phyloP scores from a whole-genome alignment of 2,888 invertebrate species.

The Diplolepis rosae region DNA sequence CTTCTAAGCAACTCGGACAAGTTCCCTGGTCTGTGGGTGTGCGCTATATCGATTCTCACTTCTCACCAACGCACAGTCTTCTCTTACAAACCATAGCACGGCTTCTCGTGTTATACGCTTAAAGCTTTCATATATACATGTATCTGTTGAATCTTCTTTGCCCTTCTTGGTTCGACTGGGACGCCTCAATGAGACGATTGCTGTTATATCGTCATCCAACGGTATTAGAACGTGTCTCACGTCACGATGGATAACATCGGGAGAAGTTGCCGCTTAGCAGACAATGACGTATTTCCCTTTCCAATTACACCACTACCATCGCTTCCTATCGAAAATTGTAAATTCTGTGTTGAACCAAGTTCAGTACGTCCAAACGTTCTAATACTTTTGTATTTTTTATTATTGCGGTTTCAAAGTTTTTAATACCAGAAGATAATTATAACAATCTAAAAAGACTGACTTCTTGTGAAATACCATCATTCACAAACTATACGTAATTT shows the following conservation, averaged over 20 bases:
- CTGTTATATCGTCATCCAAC: slow-evolving; percentile 14
- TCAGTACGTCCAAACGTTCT: neutral
- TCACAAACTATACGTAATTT: too few relatives aligned
- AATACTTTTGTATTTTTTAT: neutral
- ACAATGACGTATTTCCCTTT: slow-evolving; percentile 11
- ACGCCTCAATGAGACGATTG: slow-evolving; percentile 15
- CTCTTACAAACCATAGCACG: slow-evolving; percentile 32
- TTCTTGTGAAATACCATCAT: too few relatives aligned
- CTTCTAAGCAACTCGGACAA: slow-evolving; percentile 36
- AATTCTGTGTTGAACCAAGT: neutral
- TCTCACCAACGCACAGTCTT: slow-evolving; percentile 40
- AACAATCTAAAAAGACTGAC: too few relatives aligned
- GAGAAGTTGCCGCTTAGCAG: neutral
- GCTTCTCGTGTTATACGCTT: slow-evolving; percentile 30
- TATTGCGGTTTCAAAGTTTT: neutral
- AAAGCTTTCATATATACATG: slow-evolving; percentile 6
- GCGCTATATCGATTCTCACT: slow-evolving; percentile 64
- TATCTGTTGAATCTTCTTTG: slow-evolving; percentile 1
- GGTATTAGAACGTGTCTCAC: slow-evolving; percentile 17
- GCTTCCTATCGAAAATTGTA: slow-evolving; percentile 10
- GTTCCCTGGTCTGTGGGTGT: slow-evolving; percentile 55
- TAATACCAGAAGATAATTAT: neutral
- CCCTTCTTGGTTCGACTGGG: neutral
- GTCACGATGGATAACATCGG: slow-evolving; percentile 18
- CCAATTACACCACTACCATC: slow-evolving; percentile 3